Conservation (phyloP, 2,113 vertebrate genomes). For the Pseudorasbora parva region DNA sequence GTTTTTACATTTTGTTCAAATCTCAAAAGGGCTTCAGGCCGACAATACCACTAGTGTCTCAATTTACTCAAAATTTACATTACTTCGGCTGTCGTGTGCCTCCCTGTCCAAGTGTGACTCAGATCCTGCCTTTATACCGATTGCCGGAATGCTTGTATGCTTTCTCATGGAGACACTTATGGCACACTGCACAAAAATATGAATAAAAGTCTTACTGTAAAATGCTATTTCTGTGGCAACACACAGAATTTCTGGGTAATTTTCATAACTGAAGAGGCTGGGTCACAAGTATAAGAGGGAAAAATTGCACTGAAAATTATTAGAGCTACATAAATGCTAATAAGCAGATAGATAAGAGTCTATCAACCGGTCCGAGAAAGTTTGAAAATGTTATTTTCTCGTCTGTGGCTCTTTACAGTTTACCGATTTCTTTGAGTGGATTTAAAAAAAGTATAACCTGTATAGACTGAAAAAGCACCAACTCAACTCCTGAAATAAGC, state of each 20-base stretch:
- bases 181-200: not conserved
- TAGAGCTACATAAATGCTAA: not conserved
- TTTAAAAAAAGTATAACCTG: not conserved
- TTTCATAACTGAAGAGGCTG: not conserved
- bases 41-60: not conserved
- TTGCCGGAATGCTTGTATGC: not conserved
- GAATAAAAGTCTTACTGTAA: not conserved
- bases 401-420: not conserved
- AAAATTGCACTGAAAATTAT: too few relatives aligned
- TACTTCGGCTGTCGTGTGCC: slow-evolving; percentile 17
- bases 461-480: not conserved
- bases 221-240: not conserved
- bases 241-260: not conserved
- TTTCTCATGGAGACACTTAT: not conserved
- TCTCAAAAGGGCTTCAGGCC: not conserved
- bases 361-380: not conserved
- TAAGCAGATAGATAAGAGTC: not conserved
- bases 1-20: not conserved
- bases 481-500: not conserved
- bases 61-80: slow-evolving; percentile 24
- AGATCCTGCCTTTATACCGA: slow-evolving; percentile 16
- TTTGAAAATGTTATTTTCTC: not conserved
- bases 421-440: not conserved
- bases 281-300: not conserved
- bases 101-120: slow-evolving; percentile 45